Evolutionary conservation across 2,797 vertebrate species (phyloP).

Genomic region (Acestrorhynchus altus): DNA sequence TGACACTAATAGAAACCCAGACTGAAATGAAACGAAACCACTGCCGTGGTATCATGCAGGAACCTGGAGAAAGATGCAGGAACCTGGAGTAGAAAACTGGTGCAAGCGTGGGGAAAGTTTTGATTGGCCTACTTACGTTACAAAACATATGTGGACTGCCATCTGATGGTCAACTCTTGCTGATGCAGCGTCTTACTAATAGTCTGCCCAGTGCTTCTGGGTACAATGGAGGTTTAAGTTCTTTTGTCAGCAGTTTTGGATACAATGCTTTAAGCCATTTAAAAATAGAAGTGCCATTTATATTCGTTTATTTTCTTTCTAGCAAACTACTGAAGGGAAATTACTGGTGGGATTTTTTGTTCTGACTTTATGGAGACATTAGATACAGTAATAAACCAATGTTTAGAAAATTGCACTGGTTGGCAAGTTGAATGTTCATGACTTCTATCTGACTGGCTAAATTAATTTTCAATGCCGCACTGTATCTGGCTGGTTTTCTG

Average conservation of each 20-base stretch:
- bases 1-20: conserved; percentile 9
- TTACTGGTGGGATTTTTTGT: not conserved
- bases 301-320: conserved; percentile 1
- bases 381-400: conserved; percentile 1
- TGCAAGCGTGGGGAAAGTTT: not conserved
- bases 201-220: not conserved
- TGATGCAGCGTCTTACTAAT: conserved; percentile 64
- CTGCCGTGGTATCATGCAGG: not conserved
- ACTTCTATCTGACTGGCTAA: not conserved
- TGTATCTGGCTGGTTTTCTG: not conserved
- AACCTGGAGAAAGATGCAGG: not conserved
- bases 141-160: conserved; percentile 64
- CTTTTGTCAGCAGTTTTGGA: not conserved
- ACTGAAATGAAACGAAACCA: not conserved
- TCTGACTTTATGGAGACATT: not conserved
- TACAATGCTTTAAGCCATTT: not conserved
- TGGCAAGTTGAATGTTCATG: no score
- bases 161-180: conserved; percentile 74
- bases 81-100: not conserved
- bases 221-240: not conserved
- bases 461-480: not conserved
- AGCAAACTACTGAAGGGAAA: not conserved
- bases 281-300: not conserved
- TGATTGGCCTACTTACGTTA: not conserved
- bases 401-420: not conserved